A percentile compares a stretch with the other conserved stretches of the same genome.
Evolutionary conservation across 2,888 invertebrate genomes (phyloP).

Genomic region (Agrochola litura): DNA sequence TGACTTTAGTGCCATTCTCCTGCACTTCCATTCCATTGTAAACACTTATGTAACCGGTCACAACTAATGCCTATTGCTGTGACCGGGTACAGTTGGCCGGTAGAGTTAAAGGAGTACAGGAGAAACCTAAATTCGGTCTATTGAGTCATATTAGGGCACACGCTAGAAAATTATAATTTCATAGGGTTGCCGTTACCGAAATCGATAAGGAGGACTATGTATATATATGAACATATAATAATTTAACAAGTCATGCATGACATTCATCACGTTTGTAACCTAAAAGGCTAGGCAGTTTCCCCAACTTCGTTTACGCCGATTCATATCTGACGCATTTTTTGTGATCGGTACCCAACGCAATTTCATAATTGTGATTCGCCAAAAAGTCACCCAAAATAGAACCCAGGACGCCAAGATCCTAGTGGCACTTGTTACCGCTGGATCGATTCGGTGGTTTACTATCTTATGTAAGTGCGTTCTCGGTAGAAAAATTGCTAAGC

Average conservation of each 20-base stretch:
- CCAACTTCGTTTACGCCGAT: not conserved
- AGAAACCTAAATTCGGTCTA: not conserved
- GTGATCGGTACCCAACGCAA: not conserved
- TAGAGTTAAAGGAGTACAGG: not conserved
- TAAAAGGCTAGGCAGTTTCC: not conserved
- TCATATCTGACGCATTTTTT: not conserved
- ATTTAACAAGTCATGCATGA: not conserved
- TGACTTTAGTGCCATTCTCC: not conserved
- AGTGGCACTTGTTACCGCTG: not conserved
- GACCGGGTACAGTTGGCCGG: not conserved
- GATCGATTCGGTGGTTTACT: conserved; percentile 22
- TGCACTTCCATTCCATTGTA: not conserved
- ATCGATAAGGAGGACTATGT: not conserved
- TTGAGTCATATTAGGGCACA: not conserved
- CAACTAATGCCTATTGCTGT: not conserved
- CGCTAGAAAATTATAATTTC: not conserved
- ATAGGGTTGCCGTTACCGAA: not conserved
- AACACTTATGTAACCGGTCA: not conserved
- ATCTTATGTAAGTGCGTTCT: conserved; percentile 30
- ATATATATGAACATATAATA: not conserved
- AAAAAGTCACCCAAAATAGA: not conserved
- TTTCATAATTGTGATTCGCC: not conserved
- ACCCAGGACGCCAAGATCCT: not conserved
- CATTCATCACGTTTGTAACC: not conserved
- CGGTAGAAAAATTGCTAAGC: conserved; percentile 3